Percentiles rank a stretch among this genome's conserved stretches.
These are phyloP conservation scores for Polydrusus cervinus DNA, from an alignment of 2,888 invertebrate genomes.

Conservation along the genomic window DNA sequence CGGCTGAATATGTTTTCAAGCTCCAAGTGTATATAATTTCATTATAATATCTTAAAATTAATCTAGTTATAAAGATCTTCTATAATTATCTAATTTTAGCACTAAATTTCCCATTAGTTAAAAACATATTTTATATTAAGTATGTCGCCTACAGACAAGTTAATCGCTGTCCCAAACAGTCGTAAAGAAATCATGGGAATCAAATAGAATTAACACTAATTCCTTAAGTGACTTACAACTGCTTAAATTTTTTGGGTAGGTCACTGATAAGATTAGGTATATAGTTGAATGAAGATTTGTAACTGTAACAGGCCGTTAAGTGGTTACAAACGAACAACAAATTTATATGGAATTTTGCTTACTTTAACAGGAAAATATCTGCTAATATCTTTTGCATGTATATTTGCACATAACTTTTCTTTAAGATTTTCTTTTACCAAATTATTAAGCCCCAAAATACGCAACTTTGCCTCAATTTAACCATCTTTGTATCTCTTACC, in stretches of 20 bases:
- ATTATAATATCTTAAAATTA: no score
- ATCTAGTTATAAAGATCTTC: no score
- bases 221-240: conserved; percentile 33
- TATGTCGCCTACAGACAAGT: conserved; percentile 6
- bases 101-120: neutral
- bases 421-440: no score
- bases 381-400: no score
- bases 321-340: conserved; percentile 1
- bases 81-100: neutral
- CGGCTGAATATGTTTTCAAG: no score
- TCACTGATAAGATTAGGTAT: conserved; percentile 38
- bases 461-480: no score
- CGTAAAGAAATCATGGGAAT: conserved; percentile 16
- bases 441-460: no score
- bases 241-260: conserved; percentile 42
- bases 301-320: neutral
- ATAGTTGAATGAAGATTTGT: conserved; percentile 19
- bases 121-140: neutral
- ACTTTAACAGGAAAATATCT: neutral
- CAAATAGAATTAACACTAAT: conserved; percentile 31
- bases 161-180: conserved; percentile 9
- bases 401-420: no score
- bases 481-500: no score
- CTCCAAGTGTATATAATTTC: no score
- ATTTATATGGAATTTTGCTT: neutral